Evolutionary conservation across 2,797 vertebrate species (phyloP), one percentile per base, ranked within the genome.

Genomic region (Crenuchus spilurus): DNA sequence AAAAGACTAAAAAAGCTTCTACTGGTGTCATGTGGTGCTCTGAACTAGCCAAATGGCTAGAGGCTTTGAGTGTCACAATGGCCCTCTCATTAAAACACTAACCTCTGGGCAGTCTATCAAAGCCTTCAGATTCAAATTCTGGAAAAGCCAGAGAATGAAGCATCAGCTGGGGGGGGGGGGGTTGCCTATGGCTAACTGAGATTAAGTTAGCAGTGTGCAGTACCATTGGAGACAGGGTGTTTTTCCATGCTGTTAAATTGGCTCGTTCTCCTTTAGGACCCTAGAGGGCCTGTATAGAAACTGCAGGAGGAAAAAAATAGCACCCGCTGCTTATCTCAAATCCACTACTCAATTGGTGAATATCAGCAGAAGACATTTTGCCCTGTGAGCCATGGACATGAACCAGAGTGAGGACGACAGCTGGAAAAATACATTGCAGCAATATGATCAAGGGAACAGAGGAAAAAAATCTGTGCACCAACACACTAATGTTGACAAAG

Each of bases 141-240:
- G 46, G 46, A 22, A 22, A 22, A 20, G 20, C 20, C 46, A 10
- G 18, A 0, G 20, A 49, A 8, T 49, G 18, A 49, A 49, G 46
- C 4, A 49, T 18, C 18, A 49, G 18, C 46, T 49, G 46, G 24
- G 46, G 10, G 54, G 13, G 51, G 51, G 51, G 42, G 49, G 9
- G 22, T 4, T 9, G 14, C 54, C 22, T 10, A 20, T 9, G 44
- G 65, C 64, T 20, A 18, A 28, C 24, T 57, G 44, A 26, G 58
- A 78, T 74, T 69, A 58, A 26, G 18, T 74, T 74, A 63, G 61
- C 65, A 70, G 55, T 63, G 51, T 68, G 54, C 57, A 57, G 44
- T 65, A 58, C 55, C 58, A 70, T 46, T 22, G 39, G 37, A 41
- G 46, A 24, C 28, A 18, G 30, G 37, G 41, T 7, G 41, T 65